A percentile compares a stretch with the other conserved stretches of the same genome.
Conservation (phyloP, 1,140 invertebrate species). For the Pseudomyrmex gracilis region DNA sequence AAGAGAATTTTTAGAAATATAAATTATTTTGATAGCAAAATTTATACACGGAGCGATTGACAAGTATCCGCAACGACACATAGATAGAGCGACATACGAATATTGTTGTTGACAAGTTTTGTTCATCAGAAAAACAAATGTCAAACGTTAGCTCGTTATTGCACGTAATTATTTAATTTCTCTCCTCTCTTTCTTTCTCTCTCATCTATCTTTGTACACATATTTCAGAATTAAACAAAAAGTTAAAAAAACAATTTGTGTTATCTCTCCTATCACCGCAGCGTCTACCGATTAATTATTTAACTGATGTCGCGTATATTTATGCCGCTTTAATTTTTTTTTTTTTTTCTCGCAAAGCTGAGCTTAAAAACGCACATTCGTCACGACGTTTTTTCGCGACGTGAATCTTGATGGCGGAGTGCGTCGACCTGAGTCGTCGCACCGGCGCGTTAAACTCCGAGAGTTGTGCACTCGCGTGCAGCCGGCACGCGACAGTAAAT, state of each 20-base stretch:
- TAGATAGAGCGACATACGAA: too few relatives aligned
- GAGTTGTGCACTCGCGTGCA: background rate
- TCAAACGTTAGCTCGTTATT: too few relatives aligned
- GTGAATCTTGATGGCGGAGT: background rate
- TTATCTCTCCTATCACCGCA: background rate
- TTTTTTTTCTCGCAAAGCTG: background rate
- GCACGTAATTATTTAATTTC: too few relatives aligned
- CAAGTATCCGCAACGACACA: too few relatives aligned
- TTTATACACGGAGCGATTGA: background rate
- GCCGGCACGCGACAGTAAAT: constrained; percentile 42
- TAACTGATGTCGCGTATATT: too few relatives aligned
- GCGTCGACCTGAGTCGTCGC: background rate
- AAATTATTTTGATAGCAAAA: background rate
- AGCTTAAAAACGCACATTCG: background rate
- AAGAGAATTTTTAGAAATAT: background rate
- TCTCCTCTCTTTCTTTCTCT: too few relatives aligned
- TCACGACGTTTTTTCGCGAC: background rate
- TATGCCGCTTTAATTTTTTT: background rate
- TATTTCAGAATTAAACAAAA: too few relatives aligned
- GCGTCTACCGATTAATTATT: background rate
- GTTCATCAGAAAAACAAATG: too few relatives aligned
- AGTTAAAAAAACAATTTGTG: too few relatives aligned
- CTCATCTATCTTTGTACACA: too few relatives aligned
- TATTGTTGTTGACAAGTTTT: too few relatives aligned
- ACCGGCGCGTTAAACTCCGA: constrained; percentile 2